Conservation (phyloP, 2,113 vertebrate genomes). For the Sinocyclocheilus anshuiensis region DNA sequence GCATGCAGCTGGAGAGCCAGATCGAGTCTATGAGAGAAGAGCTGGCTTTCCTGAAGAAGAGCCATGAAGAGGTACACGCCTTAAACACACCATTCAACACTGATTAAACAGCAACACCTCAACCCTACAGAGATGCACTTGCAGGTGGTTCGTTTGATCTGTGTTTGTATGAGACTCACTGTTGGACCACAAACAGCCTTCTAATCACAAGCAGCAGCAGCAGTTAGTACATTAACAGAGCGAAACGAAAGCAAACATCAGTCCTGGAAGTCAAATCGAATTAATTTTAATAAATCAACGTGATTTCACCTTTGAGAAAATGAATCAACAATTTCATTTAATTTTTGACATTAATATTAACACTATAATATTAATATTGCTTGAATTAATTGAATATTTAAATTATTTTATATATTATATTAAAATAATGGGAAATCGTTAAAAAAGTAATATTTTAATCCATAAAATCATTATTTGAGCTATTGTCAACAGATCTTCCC, state of each 20-base stretch:
- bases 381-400: not conserved
- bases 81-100: not conserved
- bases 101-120: not conserved
- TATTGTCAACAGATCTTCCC: not conserved
- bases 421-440: not conserved
- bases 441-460: too few species aligned
- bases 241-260: too few species aligned
- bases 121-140: not conserved
- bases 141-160: not conserved
- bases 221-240: not conserved
- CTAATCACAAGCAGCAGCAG: not conserved
- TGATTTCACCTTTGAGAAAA: too few species aligned
- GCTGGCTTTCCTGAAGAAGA: slow-evolving; percentile 80
- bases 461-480: not conserved
- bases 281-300: not conserved
- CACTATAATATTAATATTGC: not conserved
- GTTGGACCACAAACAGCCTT: not conserved
- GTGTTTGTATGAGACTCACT: not conserved
- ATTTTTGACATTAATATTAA: too few species aligned
- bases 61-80: slow-evolving; percentile 77
- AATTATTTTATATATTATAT: not conserved
- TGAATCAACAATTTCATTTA: too few species aligned
- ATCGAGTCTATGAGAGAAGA: slow-evolving; percentile 84
- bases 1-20: slow-evolving; percentile 75
- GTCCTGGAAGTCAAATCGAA: not conserved